Base-by-base conservation (phyloP, 1,140 invertebrate genomes). In the Olivierus martensii region DNA sequence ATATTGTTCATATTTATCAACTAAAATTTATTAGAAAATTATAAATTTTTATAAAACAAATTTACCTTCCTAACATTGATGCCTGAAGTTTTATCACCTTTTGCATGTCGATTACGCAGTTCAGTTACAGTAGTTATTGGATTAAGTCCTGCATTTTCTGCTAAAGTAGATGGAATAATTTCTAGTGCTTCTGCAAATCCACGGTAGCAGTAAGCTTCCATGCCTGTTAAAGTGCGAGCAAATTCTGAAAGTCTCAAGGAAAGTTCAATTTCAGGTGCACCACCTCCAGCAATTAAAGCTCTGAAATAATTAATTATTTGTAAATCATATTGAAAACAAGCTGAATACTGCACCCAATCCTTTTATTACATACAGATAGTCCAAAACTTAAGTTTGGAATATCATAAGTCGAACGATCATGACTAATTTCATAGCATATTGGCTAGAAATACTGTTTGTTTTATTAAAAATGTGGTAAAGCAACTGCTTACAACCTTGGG, bases 81-180 rank as follows among this genome's bases (percentile, higher is more conserved):
- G 52, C 96, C 96, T 43, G 87, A 80, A 47, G 78, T 82, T 45
- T 74, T 77, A 66, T 87, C 80, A 22, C 83, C 84, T 54, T 81
- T 75, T 1, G 90, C 90, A 72, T 99, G 94, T 64, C 85, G 78
- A 66, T 91, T 96, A 51, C 95, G 78, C 49, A 99, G 74, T 70
- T 98, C 93, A 0, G 95, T 99, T 1, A 99, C 94, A 1, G 94
- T 98, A 46, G 85, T 70, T 66, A 99, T 97, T 0, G 96, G 85
- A 72, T 95, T 98, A 2, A 99, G 73, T n/a, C 96, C 95, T 21
- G 95, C 94, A 71, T 99, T 99, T 73, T 99, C 96, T n/a, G 96
- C 91, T 49, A 99, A 73, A 3, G 96, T 99, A 47, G 83, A 94
- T 3, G 96, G 96, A 66, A 99, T 88, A 3, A 99, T 82, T 73